Conservation (phyloP, 2,113 vertebrate genomes). For the Lanius ludovicianus region DNA sequence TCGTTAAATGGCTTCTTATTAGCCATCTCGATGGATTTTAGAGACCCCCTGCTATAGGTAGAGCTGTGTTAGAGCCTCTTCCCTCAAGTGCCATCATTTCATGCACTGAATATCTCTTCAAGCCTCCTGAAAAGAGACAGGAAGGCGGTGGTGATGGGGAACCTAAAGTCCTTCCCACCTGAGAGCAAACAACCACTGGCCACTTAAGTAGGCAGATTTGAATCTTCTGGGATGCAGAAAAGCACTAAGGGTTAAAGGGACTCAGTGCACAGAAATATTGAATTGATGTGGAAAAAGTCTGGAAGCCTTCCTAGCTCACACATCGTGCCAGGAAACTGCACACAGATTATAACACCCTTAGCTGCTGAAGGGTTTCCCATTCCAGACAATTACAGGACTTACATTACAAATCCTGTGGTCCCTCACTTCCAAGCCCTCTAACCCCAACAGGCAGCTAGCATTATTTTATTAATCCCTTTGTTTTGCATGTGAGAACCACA, state of each 20-base stretch:
- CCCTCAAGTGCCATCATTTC: slow-evolving; percentile 11
- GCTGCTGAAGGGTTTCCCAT: neutral
- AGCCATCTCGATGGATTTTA: slow-evolving; percentile 44
- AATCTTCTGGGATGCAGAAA: neutral
- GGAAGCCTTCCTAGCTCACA: neutral
- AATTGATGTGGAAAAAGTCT: neutral
- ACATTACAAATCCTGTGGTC: neutral
- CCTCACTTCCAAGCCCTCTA: slow-evolving; percentile 1
- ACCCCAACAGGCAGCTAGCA: neutral
- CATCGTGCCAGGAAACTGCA: neutral
- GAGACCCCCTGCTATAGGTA: slow-evolving; percentile 19
- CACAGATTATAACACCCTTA: neutral
- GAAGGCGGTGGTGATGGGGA: neutral
- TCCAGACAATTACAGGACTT: neutral
- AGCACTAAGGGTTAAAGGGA: neutral
- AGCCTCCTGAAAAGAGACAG: neutral
- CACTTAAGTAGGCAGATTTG: neutral
- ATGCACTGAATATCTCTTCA: neutral
- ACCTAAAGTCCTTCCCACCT: neutral
- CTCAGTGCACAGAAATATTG: neutral
- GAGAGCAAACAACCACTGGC: neutral
- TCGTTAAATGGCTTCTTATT: slow-evolving; percentile 49
- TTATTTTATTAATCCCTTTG: slow-evolving; percentile 55
- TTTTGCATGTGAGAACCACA: neutral
- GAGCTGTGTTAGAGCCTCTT: neutral